These are phyloP conservation scores for Battus philenor DNA, from an alignment of 1,140 invertebrate species.

Conservation along the genomic window DNA sequence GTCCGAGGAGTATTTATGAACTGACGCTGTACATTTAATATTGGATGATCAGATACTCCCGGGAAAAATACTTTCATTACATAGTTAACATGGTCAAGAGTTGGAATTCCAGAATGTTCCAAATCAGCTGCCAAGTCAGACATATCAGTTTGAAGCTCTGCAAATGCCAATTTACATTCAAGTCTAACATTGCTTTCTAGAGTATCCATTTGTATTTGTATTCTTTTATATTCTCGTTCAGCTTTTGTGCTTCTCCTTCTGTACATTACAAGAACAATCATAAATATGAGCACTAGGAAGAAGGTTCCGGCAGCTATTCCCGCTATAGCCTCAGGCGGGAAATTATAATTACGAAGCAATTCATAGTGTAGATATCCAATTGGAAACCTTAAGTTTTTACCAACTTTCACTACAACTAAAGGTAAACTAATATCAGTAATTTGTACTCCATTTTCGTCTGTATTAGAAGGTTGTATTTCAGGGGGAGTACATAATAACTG, in stretches of 20 bases:
- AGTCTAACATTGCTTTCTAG: constrained; percentile 97
- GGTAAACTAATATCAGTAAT: constrained; percentile 84
- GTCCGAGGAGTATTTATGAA: constrained; percentile 86
- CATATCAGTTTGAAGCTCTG: constrained; percentile 99
- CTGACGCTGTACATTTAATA: constrained; percentile 89
- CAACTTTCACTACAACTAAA: constrained; percentile 93
- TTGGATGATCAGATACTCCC: constrained; percentile 93
- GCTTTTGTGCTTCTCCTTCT: constrained; percentile 95
- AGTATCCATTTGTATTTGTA: constrained; percentile 99
- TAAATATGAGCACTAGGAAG: constrained; percentile 88
- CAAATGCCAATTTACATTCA: constrained; percentile 99
- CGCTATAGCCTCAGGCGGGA: constrained; percentile 91
- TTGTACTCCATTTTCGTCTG: constrained; percentile 89
- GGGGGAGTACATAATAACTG: constrained; percentile 95
- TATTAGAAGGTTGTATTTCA: constrained; percentile 88
- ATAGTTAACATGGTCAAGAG: constrained; percentile 96
- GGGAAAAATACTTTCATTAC: constrained; percentile 99
- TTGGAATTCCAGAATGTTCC: constrained; percentile 96
- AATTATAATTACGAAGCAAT: constrained; percentile 87
- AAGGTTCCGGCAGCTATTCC: constrained; percentile 90
- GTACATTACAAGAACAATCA: constrained; percentile 91
- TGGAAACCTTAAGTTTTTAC: constrained; percentile 88
- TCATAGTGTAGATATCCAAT: constrained; percentile 94
- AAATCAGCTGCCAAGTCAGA: constrained; percentile 97
- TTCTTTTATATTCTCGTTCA: constrained; percentile 96